These are phyloP conservation scores for Echiichthys vipera DNA, from an alignment of 2,797 vertebrate species.

Conservation along the genomic window DNA sequence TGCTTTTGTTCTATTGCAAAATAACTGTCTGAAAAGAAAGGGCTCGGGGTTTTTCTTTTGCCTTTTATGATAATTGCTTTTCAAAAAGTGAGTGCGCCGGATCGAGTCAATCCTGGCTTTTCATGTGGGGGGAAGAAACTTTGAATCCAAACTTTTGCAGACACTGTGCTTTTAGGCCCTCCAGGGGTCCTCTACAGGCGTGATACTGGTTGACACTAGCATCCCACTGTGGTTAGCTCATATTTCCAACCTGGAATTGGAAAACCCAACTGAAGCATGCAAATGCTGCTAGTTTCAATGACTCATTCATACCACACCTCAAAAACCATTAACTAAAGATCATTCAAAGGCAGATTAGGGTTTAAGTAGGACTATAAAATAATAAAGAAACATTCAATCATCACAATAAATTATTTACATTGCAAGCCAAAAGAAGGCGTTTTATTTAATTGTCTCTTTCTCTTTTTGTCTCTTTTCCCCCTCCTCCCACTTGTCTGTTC, in stretches of 20 bases:
- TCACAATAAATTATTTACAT: slow-evolving; percentile 2
- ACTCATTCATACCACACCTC: not conserved
- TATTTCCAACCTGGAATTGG: not conserved
- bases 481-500: slow-evolving; percentile 36
- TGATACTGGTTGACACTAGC: not conserved
- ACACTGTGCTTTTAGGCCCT: not conserved
- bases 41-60: not conserved
- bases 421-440: slow-evolving; percentile 4
- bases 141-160: not conserved
- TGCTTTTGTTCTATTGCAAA: slow-evolving; percentile 29
- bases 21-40: slow-evolving; percentile 20
- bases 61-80: slow-evolving; percentile 32
- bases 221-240: not conserved
- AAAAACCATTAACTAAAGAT: not conserved
- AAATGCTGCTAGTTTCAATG: not conserved
- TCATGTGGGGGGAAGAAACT: slow-evolving; percentile 5
- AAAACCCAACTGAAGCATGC: not conserved
- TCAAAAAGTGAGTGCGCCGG: not conserved
- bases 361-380: slow-evolving; percentile 11
- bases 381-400: slow-evolving; percentile 11
- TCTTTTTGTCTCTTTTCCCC: slow-evolving; percentile 21
- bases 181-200: too few species aligned
- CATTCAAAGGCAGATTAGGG: not conserved
- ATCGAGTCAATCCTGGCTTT: slow-evolving; percentile 22
- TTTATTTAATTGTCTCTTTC: slow-evolving; percentile 24